phyloP scores from a whole-genome alignment of 2,888 invertebrate species.

The Megalurothrips usitatus region DNA sequence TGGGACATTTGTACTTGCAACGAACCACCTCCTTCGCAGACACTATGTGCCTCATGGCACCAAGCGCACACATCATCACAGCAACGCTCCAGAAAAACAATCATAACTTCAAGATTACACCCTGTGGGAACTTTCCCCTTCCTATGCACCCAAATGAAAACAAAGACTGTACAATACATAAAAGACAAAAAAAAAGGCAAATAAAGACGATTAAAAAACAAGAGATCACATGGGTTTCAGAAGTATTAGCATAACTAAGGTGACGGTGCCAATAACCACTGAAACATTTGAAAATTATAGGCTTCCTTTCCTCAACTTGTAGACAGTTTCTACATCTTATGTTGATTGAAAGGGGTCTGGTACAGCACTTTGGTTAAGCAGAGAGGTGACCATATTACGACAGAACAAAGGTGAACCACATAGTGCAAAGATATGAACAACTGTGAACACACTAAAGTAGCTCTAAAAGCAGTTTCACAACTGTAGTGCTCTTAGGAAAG shows the following conservation, averaged over 20 bases:
- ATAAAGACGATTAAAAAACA: slow-evolving; percentile 3
- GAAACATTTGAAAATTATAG: background rate
- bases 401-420: background rate
- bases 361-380: background rate
- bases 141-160: background rate
- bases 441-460: too few relatives aligned
- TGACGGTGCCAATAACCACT: background rate
- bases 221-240: slow-evolving; percentile 21
- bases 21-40: slow-evolving; percentile 14
- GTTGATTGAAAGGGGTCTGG: background rate
- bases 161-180: background rate
- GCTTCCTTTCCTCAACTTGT: background rate
- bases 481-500: too few relatives aligned
- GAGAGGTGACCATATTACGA: background rate
- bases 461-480: too few relatives aligned
- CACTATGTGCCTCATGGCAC: background rate
- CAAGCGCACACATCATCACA: background rate
- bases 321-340: background rate
- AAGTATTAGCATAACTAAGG: background rate
- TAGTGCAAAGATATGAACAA: background rate
- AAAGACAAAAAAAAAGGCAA: background rate
- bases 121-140: slow-evolving; percentile 22
- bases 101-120: slow-evolving; percentile 18
- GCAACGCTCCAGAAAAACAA: slow-evolving; percentile 8
- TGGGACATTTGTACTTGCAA: slow-evolving; percentile 20